phyloP scores from a whole-genome alignment of 1,140 invertebrate genomes.

The Micrasema longulum region DNA sequence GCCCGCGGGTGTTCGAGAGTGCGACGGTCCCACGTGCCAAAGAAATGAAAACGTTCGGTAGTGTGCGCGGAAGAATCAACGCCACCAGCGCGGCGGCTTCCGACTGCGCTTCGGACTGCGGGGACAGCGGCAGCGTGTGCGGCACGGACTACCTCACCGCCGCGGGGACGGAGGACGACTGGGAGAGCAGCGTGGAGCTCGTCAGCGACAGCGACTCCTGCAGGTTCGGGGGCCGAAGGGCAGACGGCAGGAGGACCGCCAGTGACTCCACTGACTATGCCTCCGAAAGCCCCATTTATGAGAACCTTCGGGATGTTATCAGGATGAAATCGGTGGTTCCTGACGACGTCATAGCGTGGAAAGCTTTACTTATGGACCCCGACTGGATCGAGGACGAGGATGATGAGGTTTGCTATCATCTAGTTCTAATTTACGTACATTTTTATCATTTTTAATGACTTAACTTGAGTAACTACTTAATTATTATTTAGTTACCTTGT shows the following conservation, averaged over 20 bases:
- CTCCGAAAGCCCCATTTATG: conserved; percentile 64
- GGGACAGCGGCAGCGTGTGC: conserved; percentile 54
- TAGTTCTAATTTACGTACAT: no score
- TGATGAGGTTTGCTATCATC: conserved; percentile 62
- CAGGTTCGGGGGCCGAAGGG: conserved; percentile 5
- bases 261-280: conserved; percentile 57
- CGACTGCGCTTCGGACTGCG: conserved; percentile 37
- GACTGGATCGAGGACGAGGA: conserved; percentile 67
- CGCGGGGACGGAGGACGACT: conserved; percentile 46
- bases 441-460: no score
- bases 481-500: no score
- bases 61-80: conserved; percentile 6
- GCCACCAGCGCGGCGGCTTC: not conserved
- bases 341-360: conserved; percentile 65
- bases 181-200: conserved; percentile 39
- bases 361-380: conserved; percentile 63
- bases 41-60: conserved; percentile 19
- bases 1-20: conserved; percentile 13
- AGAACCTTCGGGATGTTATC: conserved; percentile 57
- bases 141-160: conserved; percentile 52
- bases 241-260: conserved; percentile 57
- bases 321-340: conserved; percentile 62
- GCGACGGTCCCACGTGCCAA: conserved; percentile 28
- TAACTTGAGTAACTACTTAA: no score
- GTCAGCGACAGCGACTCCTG: conserved; percentile 49